Evolutionary conservation across 2,797 vertebrate species (phyloP).

Genomic region (Margarornis squamiger): DNA sequence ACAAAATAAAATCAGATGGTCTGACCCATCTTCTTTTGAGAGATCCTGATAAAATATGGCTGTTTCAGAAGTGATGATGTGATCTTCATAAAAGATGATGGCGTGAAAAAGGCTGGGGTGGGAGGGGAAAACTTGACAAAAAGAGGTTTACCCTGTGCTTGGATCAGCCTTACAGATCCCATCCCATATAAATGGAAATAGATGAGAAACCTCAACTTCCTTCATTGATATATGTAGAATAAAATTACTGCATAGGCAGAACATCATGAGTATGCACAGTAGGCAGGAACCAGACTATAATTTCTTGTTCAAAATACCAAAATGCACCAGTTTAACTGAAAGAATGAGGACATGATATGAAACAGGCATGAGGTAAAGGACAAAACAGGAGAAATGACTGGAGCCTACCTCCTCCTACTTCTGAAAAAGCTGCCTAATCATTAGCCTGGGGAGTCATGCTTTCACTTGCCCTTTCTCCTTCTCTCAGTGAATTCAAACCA

Average conservation of each 20-base stretch:
- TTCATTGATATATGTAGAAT: constrained; percentile 26
- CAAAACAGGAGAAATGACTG: constrained; percentile 23
- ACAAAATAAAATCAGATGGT: constrained; percentile 51
- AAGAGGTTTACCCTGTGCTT: constrained; percentile 5
- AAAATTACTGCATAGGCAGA: constrained; percentile 14
- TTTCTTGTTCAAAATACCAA: constrained; percentile 45
- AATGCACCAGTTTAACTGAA: constrained; percentile 1
- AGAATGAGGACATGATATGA: constrained; percentile 39
- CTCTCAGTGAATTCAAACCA: constrained; percentile 46
- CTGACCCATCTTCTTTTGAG: constrained; percentile 40
- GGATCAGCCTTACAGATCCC: neutral
- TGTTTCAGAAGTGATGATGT: constrained; percentile 19
- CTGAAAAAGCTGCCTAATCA: constrained; percentile 10
- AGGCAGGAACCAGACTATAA: neutral
- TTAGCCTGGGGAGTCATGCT: constrained; percentile 36
- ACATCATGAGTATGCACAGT: neutral
- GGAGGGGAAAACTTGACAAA: neutral
- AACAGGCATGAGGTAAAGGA: constrained; percentile 42
- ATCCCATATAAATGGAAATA: constrained; percentile 15
- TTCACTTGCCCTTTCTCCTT: neutral
- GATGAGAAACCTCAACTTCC: neutral
- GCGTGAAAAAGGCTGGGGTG: neutral
- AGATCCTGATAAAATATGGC: constrained; percentile 15
- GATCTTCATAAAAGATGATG: constrained; percentile 51
- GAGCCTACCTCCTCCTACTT: constrained; percentile 16